These are phyloP conservation scores for Rhizoglyphus robini DNA, from an alignment of 1,140 invertebrate species.

Conservation along the genomic window DNA sequence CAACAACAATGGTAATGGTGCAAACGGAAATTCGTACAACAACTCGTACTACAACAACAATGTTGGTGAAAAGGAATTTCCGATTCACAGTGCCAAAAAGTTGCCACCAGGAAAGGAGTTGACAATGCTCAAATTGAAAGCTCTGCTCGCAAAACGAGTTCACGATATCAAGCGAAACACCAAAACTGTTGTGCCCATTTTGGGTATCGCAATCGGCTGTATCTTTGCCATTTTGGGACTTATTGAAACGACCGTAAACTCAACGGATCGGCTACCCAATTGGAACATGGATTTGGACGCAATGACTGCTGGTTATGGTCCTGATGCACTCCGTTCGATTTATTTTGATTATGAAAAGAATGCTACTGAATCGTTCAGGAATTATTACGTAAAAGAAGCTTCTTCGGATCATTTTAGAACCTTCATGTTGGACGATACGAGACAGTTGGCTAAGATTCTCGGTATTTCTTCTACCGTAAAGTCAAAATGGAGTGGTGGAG, in stretches of 20 bases:
- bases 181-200: slow-evolving; percentile 10
- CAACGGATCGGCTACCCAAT: slow-evolving; percentile 6
- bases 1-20: slow-evolving; percentile 2
- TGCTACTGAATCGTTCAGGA: background rate
- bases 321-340: background rate
- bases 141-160: slow-evolving; percentile 17
- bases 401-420: background rate
- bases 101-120: background rate
- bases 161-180: slow-evolving; percentile 32
- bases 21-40: background rate
- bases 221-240: slow-evolving; percentile 12
- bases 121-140: slow-evolving; percentile 11
- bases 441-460: background rate
- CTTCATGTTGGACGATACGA: background rate
- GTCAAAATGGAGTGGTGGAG: background rate
- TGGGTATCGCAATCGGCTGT: slow-evolving; percentile 19
- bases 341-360: slow-evolving; percentile 6
- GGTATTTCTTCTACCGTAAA: slow-evolving; percentile 1
- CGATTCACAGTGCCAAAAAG: background rate
- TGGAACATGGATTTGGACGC: slow-evolving; percentile 8
- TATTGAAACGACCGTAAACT: slow-evolving; percentile 15
- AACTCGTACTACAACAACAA: slow-evolving; percentile 4
- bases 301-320: slow-evolving; percentile 14
- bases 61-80: slow-evolving; percentile 2
- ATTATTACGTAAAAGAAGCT: slow-evolving; percentile 11